These are phyloP conservation scores for Papilio protenor DNA, from an alignment of 2,888 invertebrate species.

Conservation along the genomic window DNA sequence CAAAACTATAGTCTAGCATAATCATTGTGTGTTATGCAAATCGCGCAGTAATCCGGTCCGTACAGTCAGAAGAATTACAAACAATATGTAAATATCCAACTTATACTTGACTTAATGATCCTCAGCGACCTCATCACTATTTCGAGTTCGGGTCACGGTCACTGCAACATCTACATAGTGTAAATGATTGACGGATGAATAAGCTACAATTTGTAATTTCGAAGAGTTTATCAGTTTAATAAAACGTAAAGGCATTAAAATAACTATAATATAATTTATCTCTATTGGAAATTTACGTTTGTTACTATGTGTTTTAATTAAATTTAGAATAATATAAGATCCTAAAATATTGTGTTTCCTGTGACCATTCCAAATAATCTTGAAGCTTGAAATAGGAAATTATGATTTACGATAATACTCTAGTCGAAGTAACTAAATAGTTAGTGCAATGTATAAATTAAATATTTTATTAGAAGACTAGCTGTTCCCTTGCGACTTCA, in stretches of 20 bases:
- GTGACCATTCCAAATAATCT: too few species aligned
- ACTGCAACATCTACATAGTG: not conserved
- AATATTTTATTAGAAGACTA: too few species aligned
- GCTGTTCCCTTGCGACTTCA: too few species aligned
- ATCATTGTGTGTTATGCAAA: conserved; percentile 25
- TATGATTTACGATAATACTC: too few species aligned
- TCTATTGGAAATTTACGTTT: not conserved
- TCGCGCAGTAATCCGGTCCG: conserved; percentile 21
- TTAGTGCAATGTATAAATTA: too few species aligned
- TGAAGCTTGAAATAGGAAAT: too few species aligned
- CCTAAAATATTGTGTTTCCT: too few species aligned
- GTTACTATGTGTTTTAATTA: not conserved
- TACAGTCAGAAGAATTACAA: conserved; percentile 34
- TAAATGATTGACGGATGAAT: conserved; percentile 6
- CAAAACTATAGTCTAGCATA: not conserved
- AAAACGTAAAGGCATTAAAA: not conserved
- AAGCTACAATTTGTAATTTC: not conserved
- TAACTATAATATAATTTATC: not conserved
- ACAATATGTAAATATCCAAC: conserved; percentile 35
- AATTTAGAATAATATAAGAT: too few species aligned
- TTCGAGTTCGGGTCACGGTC: conserved; percentile 35
- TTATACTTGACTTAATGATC: conserved; percentile 31
- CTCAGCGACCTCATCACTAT: conserved; percentile 20
- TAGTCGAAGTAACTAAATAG: too few species aligned
- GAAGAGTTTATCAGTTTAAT: not conserved